Percentiles rank a stretch among this genome's conserved stretches.
phyloP scores from a whole-genome alignment of 1,140 invertebrate species.

The Paralvinella palmiformis region DNA sequence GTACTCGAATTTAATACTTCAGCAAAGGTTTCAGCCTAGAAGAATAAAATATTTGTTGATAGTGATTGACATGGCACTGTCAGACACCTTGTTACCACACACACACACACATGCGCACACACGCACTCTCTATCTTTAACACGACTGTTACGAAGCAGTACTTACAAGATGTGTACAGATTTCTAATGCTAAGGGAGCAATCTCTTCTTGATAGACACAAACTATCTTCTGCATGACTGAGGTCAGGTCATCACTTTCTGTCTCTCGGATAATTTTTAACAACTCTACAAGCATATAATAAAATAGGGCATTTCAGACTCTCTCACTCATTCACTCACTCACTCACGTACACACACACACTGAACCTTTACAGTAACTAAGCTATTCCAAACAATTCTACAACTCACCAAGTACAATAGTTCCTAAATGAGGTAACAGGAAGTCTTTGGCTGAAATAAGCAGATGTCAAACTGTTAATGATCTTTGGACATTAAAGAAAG shows the following conservation, averaged over 20 bases:
- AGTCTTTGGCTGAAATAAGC: slow-evolving; percentile 14
- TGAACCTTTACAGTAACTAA: neutral
- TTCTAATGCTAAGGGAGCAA: slow-evolving; percentile 88
- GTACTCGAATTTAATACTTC: slow-evolving; percentile 64
- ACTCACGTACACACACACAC: neutral
- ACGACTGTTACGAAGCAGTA: slow-evolving; percentile 25
- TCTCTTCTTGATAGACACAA: slow-evolving; percentile 81
- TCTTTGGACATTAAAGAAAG: no score
- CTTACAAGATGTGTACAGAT: slow-evolving; percentile 83
- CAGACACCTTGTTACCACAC: neutral
- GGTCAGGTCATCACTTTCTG: slow-evolving; percentile 95
- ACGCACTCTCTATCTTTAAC: neutral
- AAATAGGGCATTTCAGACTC: neutral
- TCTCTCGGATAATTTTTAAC: slow-evolving; percentile 86
- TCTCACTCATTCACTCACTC: neutral
- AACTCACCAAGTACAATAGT: slow-evolving; percentile 13
- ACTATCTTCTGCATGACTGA: slow-evolving; percentile 94
- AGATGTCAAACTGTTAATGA: no score
- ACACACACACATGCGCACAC: neutral
- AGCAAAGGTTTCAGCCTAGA: slow-evolving; percentile 78
- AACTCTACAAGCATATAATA: slow-evolving; percentile 57
- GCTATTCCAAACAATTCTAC: neutral
- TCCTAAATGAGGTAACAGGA: slow-evolving; percentile 2
- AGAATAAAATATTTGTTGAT: slow-evolving; percentile 4
- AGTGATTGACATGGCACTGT: neutral